Conservation (phyloP, 2,888 invertebrate species). For the Neoaliturus tenellus region DNA sequence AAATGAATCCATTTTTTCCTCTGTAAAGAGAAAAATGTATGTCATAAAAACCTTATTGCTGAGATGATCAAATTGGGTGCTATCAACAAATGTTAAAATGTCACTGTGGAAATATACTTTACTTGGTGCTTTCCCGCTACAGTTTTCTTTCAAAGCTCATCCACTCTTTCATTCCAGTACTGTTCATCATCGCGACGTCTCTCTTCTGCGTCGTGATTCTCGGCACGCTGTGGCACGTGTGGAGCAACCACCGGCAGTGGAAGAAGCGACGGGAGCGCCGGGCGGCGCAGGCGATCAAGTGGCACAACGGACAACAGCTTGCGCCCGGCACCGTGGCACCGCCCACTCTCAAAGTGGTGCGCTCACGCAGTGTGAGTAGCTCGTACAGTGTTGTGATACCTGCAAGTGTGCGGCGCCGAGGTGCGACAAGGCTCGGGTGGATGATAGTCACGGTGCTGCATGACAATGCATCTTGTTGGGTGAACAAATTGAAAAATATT, state of each 20-base stretch:
- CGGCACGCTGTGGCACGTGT: conserved; percentile 83
- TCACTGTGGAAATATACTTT: too few species aligned
- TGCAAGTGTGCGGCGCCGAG: not conserved
- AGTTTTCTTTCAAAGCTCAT: too few species aligned
- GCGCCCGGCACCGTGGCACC: conserved; percentile 73
- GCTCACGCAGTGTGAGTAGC: conserved; percentile 64
- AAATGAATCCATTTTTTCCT: too few species aligned
- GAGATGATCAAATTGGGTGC: too few species aligned
- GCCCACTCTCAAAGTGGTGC: conserved; percentile 60
- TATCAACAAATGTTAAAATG: too few species aligned
- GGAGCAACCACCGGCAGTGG: conserved; percentile 84
- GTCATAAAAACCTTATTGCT: too few species aligned
- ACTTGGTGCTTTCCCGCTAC: not conserved
- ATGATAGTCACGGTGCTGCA: conserved; percentile 12
- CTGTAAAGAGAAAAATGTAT: too few species aligned
- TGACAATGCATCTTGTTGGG: too few species aligned
- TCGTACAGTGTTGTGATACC: not conserved
- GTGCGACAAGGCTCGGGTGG: too few species aligned
- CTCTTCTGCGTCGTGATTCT: conserved; percentile 83
- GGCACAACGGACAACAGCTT: conserved; percentile 85
- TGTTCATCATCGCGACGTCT: conserved; percentile 86
- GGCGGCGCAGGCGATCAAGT: conserved; percentile 84
- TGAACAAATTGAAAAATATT: too few species aligned
- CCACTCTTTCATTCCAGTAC: conserved; percentile 72
- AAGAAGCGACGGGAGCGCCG: conserved; percentile 81